phyloP scores from a whole-genome alignment of 2,797 vertebrate genomes.

The Cuniculus paca region DNA sequence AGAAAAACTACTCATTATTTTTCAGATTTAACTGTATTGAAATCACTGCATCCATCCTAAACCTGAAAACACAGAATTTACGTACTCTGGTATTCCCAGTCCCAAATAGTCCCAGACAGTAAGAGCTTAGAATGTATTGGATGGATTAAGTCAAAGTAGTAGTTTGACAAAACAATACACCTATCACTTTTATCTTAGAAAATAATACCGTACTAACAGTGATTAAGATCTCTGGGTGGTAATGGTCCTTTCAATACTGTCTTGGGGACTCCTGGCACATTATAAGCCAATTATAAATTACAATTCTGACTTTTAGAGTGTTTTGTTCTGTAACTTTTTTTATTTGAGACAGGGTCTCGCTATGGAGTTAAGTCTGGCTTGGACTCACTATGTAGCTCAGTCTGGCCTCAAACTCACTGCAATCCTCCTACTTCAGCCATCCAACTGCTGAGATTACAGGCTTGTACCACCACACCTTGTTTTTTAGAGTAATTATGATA shows the following conservation, averaged over 20 bases:
- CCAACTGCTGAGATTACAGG: not conserved
- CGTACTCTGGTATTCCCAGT: conserved; percentile 21
- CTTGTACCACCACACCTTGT: not conserved
- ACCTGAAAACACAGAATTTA: not conserved
- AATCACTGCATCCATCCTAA: conserved; percentile 29
- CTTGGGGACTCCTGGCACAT: conserved; percentile 14
- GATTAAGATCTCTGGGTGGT: not conserved
- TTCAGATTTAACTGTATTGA: conserved; percentile 11
- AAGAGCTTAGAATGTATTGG: conserved; percentile 1
- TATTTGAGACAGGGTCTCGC: not conserved
- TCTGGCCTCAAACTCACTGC: not conserved
- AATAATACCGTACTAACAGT: not conserved
- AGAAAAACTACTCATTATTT: conserved; percentile 23
- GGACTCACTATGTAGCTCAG: not conserved
- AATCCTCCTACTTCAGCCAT: not conserved
- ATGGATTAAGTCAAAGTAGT: conserved; percentile 60
- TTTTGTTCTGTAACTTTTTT: not conserved
- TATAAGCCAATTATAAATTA: not conserved
- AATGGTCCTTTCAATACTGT: conserved; percentile 39
- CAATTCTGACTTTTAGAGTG: conserved; percentile 26
- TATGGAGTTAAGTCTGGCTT: not conserved
- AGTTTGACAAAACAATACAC: not conserved
- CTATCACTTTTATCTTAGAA: not conserved
- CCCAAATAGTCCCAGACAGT: not conserved
- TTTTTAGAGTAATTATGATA: not conserved